Conservation (phyloP, 2,113 vertebrate genomes). For the Pyxicephalus adspersus region DNA sequence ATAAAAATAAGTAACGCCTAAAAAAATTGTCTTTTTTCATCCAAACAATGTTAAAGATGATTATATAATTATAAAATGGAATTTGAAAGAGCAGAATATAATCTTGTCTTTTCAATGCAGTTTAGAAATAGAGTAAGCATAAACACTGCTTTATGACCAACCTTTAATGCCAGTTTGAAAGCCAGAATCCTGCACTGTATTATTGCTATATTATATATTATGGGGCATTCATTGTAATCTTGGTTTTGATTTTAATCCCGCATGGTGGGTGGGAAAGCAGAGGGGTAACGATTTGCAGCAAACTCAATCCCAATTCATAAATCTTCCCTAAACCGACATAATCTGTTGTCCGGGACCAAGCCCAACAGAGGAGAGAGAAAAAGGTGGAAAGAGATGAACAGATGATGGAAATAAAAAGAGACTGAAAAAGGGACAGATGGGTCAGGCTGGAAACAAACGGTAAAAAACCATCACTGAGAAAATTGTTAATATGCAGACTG, state of each 20-base stretch:
- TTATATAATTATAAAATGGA: too few species aligned
- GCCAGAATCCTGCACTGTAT: not conserved
- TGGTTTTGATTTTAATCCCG: slow-evolving; percentile 67
- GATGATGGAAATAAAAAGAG: not conserved
- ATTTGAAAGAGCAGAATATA: too few species aligned
- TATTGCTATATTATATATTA: slow-evolving; percentile 4
- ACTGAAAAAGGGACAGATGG: not conserved
- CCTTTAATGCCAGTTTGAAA: slow-evolving; percentile 15
- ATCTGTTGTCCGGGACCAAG: slow-evolving; percentile 55
- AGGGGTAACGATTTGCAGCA: slow-evolving; percentile 65
- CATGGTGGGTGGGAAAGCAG: slow-evolving; percentile 40
- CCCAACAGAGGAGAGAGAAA: slow-evolving; percentile 52
- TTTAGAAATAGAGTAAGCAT: too few species aligned
- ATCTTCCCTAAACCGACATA: slow-evolving; percentile 66
- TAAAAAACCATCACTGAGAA: not conserved
- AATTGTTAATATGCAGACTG: too few species aligned
- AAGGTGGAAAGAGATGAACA: not conserved
- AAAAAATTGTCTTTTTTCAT: too few species aligned
- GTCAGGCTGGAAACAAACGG: not conserved
- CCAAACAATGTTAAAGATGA: too few species aligned
- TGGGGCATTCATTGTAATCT: slow-evolving; percentile 56
- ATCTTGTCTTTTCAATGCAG: too few species aligned
- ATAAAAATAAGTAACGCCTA: too few species aligned
- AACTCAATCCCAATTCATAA: slow-evolving; percentile 62
- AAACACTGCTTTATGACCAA: not conserved